Conservation (phyloP, 2,888 invertebrate genomes). For the Drosophila neoperkinsi region DNA sequence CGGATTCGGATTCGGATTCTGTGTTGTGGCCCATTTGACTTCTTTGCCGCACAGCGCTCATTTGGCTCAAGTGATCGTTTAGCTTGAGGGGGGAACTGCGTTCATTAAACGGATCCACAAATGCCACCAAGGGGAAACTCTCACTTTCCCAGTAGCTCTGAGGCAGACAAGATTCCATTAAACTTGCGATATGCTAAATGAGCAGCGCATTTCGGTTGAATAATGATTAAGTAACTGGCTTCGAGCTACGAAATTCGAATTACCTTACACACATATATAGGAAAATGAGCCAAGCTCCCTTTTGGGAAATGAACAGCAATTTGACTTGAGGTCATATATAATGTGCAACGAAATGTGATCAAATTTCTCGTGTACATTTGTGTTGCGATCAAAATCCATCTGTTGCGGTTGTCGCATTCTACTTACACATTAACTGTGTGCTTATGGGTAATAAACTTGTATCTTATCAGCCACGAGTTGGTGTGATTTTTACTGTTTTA, state of each 20-base stretch:
- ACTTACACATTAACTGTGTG: not conserved
- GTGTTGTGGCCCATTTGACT: conserved; percentile 55
- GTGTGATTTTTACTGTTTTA: not conserved
- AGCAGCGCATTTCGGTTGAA: conserved; percentile 32
- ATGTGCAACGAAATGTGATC: conserved; percentile 11
- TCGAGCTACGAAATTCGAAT: conserved; percentile 9
- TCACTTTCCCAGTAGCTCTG: conserved; percentile 65
- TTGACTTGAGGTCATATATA: conserved; percentile 20
- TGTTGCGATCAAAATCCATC: not conserved
- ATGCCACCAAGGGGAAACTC: conserved; percentile 52
- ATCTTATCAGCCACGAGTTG: conserved; percentile 14
- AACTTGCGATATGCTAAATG: conserved; percentile 49
- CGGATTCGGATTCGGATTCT: conserved; percentile 45
- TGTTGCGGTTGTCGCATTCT: conserved; percentile 1
- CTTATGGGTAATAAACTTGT: not conserved
- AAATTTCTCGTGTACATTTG: conserved; percentile 3
- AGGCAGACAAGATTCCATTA: conserved; percentile 2
- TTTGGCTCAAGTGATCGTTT: conserved; percentile 54
- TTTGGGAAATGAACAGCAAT: conserved; percentile 18
- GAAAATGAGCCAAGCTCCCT: conserved; percentile 24
- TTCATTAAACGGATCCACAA: conserved; percentile 25
- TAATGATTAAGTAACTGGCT: conserved; percentile 48
- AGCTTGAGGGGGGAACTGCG: conserved; percentile 22
- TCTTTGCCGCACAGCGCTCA: conserved; percentile 28
- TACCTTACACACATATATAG: not conserved